Percentiles rank a stretch among this genome's conserved stretches.
These are phyloP conservation scores for Teleopsis dalmanni DNA, from an alignment of 1,140 invertebrate species.

Conservation along the genomic window DNA sequence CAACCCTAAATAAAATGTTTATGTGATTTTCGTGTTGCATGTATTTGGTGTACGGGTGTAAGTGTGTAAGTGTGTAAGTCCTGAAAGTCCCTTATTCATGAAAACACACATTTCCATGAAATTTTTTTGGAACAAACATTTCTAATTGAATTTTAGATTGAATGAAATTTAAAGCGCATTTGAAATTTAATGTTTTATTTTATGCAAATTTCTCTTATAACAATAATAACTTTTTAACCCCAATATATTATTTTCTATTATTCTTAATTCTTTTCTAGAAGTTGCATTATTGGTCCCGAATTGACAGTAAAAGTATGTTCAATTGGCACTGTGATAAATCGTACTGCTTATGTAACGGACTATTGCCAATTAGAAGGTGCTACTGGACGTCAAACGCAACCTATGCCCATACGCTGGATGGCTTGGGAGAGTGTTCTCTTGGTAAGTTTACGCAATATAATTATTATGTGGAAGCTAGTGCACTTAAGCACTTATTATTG, in stretches of 20 bases:
- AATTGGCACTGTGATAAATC: conserved; percentile 59
- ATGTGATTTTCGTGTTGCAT: no score
- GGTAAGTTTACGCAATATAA: conserved; percentile 51
- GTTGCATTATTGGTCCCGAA: conserved; percentile 74
- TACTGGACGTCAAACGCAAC: conserved; percentile 43
- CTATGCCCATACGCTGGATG: conserved; percentile 70
- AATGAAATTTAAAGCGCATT: conserved; percentile 21
- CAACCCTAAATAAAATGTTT: no score
- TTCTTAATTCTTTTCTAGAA: conserved; percentile 51
- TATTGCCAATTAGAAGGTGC: conserved; percentile 62
- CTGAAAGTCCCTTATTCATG: no score
- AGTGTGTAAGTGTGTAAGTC: no score
- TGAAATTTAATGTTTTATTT: conserved; percentile 14
- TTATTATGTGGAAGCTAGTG: no score
- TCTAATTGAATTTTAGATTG: conserved; percentile 31
- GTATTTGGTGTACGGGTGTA: no score
- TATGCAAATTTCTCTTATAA: conserved; percentile 42
- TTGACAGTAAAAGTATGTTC: conserved; percentile 77
- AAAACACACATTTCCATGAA: no score
- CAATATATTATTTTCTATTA: conserved; percentile 5
- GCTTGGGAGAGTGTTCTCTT: conserved; percentile 77
- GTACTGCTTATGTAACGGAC: conserved; percentile 60
- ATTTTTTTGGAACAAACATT: no score
- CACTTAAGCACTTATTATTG: no score
- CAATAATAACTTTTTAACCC: no score